Evolutionary conservation across 2,797 vertebrate species (phyloP), one percentile per base, ranked within the genome.

Genomic region (Caiman crocodilus): DNA sequence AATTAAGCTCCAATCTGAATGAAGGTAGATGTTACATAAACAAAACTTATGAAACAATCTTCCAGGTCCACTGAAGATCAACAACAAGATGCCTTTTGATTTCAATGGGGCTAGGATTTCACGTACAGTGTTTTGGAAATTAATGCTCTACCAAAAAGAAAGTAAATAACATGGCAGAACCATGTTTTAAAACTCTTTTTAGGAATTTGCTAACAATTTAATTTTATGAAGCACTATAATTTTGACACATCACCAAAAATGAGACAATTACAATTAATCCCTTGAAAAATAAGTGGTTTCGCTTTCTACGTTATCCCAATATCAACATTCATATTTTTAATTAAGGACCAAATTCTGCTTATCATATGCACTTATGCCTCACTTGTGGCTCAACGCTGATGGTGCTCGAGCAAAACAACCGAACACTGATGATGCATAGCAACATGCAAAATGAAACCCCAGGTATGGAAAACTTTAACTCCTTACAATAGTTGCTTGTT

Each of bases 401-500:
- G 42, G 42, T 50, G 42, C 9, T 50, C 42, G 10, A 50, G 42
- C 42, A 50, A 50, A 50, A 50, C 42, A 50, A 10, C 55, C 84
- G 69, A n/a, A 57, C 13, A 50, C 83, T 26, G 88, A 89, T 0
- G 4, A 32, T 76, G 86, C 84, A 82, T 13, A 58, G 21, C 14
- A 74, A 10, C 0, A 9, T 63, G 76, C 15, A 84, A 17, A 21
- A 69, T 80, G 84, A 28, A 50, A 35, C 80, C 57, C 85, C 74
- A 83, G 60, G 0, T 7, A 90, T 13, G 35, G 79, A 94, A 76
- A 73, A 28, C 6, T 14, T 18, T 42, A 87, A 74, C 65, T 6
- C 87, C 35, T 90, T 92, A 57, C 63, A 86, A 90, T 78, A 91
- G 88, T 84, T 82, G 92, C 84, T 73, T 75, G 55, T 12, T 35